Base-by-base conservation (phyloP, 1,140 invertebrate genomes). In the Parasteatoda tepidariorum region DNA sequence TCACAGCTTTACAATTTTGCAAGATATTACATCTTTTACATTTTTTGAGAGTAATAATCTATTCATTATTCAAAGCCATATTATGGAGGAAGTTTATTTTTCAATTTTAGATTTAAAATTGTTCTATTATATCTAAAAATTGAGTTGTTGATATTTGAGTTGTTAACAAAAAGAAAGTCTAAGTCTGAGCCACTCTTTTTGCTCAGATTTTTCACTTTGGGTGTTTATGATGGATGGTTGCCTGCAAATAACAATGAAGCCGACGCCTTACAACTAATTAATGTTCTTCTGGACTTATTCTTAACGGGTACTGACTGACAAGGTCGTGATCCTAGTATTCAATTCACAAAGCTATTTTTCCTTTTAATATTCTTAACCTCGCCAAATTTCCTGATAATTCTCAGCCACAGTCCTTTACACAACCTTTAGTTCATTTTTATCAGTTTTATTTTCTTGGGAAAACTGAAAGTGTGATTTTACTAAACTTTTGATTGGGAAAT, bases 201-300 rank as follows among this genome's bases (percentile, higher is more conserved):
- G 57, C 73, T 4, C 26, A 76, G 73, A 76, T 76, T 76, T 74
- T 76, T 26, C 24, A 34, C 24, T 64, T 76, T 76, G 22, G 48
- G 73, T 30, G n/a, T n/a, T 3, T 59, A 31, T 76, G 73, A 76
- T 76, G 73, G 59, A 76, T 76, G 73, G 28, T 33, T n/a, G 55
- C 26, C 73, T 3, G 59, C 73, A 30, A 62, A 64, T 48, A 76
- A 76, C 73, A 76, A 76, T 76, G 26, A 76, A 38, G 38, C 73
- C 73, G 73, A 76, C 73, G 73, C 73, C 73, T 76, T 31, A 34
- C 26, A 76, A 59, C 73, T 55, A 76, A 76, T 76, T 66, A 78
- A 78, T 33, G 61, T 55, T 67, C 4, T 5, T 41, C 64, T 22
- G 15, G 31, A 38, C 28, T 30, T 33, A 41, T 28, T 78, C 41